Conservation (phyloP, 35 echinoderm and acorn worm species). For the Patiria miniata region DNA sequence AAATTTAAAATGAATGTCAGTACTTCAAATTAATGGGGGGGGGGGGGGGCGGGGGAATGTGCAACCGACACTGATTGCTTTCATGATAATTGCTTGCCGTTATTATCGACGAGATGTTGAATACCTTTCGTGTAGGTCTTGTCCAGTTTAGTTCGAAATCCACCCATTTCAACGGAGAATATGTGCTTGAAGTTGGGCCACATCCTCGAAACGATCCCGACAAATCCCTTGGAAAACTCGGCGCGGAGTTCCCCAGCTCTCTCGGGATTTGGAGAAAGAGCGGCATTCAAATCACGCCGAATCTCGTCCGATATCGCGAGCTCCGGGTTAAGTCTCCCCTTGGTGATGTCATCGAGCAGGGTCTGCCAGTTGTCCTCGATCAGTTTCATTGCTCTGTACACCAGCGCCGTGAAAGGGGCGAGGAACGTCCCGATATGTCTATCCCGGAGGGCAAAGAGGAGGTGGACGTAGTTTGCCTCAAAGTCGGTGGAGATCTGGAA, state of each 20-base stretch:
- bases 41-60: no score
- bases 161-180: constrained; percentile 18
- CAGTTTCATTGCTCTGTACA: constrained; percentile 49
- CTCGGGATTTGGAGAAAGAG: constrained; percentile 33
- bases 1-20: no score
- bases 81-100: no score
- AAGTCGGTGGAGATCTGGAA: constrained; percentile 38
- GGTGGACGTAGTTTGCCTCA: constrained; percentile 62
- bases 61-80: no score
- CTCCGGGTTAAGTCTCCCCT: constrained; percentile 44
- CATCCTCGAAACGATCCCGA: constrained; percentile 63
- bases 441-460: constrained; percentile 75
- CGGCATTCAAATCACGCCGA: not conserved
- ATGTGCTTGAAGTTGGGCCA: constrained; percentile 73
- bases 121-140: constrained; percentile 46
- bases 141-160: constrained; percentile 29
- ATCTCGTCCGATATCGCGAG: constrained; percentile 50
- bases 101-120: no score
- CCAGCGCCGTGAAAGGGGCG: constrained; percentile 5
- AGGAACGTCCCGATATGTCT: constrained; percentile 10
- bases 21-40: no score
- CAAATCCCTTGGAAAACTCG: constrained; percentile 80
- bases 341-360: constrained; percentile 63
- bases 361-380: constrained; percentile 63
- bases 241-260: constrained; percentile 53